Percentiles rank a stretch among this genome's conserved stretches.
These are phyloP conservation scores for Ptychoptera contaminata DNA, from an alignment of 2,888 invertebrate genomes.

Conservation along the genomic window DNA sequence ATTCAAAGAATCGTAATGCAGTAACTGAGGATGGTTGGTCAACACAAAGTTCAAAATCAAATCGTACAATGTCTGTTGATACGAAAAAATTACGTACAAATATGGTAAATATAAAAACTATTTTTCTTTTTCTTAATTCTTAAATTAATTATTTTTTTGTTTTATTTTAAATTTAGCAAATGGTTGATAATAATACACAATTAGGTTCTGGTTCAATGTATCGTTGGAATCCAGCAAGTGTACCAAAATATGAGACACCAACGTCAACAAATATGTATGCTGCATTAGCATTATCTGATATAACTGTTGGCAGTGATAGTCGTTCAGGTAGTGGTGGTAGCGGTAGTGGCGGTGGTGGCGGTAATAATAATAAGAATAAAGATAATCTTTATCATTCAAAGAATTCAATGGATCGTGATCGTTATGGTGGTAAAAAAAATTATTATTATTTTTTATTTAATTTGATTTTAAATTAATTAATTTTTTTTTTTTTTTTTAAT, in stretches of 20 bases:
- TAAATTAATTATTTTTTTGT: neutral
- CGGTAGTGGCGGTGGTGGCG: constrained; percentile 11
- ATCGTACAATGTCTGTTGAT: constrained; percentile 20
- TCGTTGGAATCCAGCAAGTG: constrained; percentile 1
- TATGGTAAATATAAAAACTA: constrained; percentile 16
- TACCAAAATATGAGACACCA: neutral
- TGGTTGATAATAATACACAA: neutral
- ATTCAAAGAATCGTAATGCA: neutral
- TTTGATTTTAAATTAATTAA: neutral
- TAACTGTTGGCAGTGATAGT: neutral
- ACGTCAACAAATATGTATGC: neutral
- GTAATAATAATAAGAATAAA: constrained; percentile 16
- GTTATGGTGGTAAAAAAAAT: constrained; percentile 17
- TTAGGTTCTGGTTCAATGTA: neutral
- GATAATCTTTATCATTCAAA: constrained; percentile 9
- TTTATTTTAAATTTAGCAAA: neutral
- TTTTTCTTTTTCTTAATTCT: neutral
- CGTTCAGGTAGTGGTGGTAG: constrained; percentile 19
- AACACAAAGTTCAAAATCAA: constrained; percentile 27
- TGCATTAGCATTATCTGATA: neutral
- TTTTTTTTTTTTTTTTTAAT: constrained; percentile 3
- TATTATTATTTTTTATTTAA: constrained; percentile 2
- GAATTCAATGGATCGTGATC: constrained; percentile 26
- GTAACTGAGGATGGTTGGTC: constrained; percentile 23
- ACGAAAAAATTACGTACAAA: constrained; percentile 21